These are phyloP conservation scores for Rhinolophus sinicus DNA, from an alignment of 2,113 vertebrate genomes.

Conservation along the genomic window DNA sequence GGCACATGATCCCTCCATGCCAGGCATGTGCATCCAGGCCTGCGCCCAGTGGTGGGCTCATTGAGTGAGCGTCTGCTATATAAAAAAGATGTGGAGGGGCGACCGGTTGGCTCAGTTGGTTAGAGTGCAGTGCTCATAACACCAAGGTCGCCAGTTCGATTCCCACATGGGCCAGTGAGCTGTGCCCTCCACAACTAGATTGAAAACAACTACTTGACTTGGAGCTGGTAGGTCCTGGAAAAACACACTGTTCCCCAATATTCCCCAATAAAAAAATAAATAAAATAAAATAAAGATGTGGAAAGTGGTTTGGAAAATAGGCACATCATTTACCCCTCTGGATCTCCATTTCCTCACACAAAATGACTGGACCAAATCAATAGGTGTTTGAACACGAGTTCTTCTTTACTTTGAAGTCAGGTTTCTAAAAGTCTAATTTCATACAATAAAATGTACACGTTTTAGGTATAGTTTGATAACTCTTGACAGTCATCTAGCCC, in stretches of 20 bases:
- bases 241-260: too few relatives aligned
- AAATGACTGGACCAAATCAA: background rate
- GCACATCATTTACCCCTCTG: background rate
- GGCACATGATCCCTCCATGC: background rate
- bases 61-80: rapidly evolving
- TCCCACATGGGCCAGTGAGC: too few relatives aligned
- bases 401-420: background rate
- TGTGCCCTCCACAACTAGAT: too few relatives aligned
- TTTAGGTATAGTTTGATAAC: background rate
- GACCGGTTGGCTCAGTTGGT: too few relatives aligned
- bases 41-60: background rate
- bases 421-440: background rate
- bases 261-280: too few relatives aligned
- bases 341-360: background rate
- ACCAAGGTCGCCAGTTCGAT: too few relatives aligned
- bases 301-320: background rate
- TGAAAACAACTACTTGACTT: too few relatives aligned
- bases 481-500: background rate
- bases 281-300: background rate
- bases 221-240: too few relatives aligned
- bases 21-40: too few relatives aligned
- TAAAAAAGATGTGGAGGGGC: background rate
- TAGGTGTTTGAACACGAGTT: background rate
- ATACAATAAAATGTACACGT: background rate
- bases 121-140: too few relatives aligned